Conservation (phyloP, 2,113 vertebrate genomes). For the Ramphastos sulfuratus region DNA sequence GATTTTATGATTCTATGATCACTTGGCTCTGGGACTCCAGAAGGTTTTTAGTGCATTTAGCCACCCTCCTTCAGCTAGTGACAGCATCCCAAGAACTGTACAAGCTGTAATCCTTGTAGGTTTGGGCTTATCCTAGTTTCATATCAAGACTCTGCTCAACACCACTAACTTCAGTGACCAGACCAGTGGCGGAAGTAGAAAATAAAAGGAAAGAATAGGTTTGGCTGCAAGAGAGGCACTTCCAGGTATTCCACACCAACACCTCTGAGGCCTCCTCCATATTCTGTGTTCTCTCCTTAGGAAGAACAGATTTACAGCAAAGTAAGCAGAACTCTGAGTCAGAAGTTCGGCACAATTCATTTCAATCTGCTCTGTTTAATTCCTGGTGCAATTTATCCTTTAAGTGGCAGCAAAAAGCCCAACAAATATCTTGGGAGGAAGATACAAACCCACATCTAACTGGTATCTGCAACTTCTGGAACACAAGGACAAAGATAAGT, state of each 20-base stretch:
- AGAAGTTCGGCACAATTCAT: neutral
- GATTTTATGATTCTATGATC: too few relatives aligned
- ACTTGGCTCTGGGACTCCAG: neutral
- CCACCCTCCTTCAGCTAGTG: rapidly evolving
- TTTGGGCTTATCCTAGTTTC: neutral
- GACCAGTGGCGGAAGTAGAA: neutral
- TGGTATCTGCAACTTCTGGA: neutral
- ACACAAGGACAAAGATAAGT: neutral
- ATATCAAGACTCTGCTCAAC: neutral
- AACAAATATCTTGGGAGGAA: neutral
- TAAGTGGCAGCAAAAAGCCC: neutral
- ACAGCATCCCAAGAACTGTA: neutral
- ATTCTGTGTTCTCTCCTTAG: neutral
- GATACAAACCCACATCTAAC: neutral
- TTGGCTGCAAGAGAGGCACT: neutral
- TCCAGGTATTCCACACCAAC: neutral
- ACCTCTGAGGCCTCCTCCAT: neutral
- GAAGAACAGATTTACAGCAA: neutral
- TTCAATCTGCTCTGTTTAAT: neutral
- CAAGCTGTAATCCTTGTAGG: neutral
- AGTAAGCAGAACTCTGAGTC: neutral
- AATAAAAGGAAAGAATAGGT: neutral
- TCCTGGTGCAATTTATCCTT: neutral
- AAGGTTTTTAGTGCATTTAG: neutral
- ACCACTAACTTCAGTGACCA: neutral